Base-by-base conservation (phyloP, 2,888 invertebrate genomes). In the Hyposoter dolosus region DNA sequence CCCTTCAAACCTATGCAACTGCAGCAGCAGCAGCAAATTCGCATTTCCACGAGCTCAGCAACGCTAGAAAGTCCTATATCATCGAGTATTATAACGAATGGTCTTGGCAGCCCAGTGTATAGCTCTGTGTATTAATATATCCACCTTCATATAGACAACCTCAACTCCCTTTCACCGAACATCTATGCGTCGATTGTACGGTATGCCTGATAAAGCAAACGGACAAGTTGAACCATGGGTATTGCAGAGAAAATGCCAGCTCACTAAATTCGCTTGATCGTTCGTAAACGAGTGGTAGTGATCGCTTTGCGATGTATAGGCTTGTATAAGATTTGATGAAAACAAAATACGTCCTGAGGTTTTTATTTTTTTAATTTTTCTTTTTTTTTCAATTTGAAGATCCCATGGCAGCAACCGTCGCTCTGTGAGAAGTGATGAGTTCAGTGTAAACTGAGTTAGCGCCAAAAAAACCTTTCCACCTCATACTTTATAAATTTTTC, bases 1-100 rank as follows among this genome's bases (percentile, higher is more conserved):
- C 76, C 68, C 66, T 82, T 78, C 63, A 80, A 45, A 78, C 47
- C 75, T 74, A 63, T 71, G 78, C 78, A 78, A 63, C 56, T 78
- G 78, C 77, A 77, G 56, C 65, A 40, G 45, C 71, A 79, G 50
- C 68, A 75, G 86, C 86, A 84, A 84, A 82, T 82, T 86, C 82
- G 78, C 78, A 86, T 84, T 82, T 86, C 84, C 75, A 84, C 82
- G 75, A 53, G 75, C 82, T 84, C 86, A 84, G 86, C 83, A 86
- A 45, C 68, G 63, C 32, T 72, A 69, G 69, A 80, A 23, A 72
- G 74, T 81, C 65, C 68, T 82, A 79, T 79, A 74, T 74, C 66
- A 76, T 35, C 69, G 72, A 53, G 77, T 65, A 78, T 84, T 75
- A 84, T 84, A 86, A 84, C 86, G 75, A 86, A 84, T 86, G 82